Conservation (phyloP, 1,140 invertebrate genomes). For the Drosophila nebulosa region DNA sequence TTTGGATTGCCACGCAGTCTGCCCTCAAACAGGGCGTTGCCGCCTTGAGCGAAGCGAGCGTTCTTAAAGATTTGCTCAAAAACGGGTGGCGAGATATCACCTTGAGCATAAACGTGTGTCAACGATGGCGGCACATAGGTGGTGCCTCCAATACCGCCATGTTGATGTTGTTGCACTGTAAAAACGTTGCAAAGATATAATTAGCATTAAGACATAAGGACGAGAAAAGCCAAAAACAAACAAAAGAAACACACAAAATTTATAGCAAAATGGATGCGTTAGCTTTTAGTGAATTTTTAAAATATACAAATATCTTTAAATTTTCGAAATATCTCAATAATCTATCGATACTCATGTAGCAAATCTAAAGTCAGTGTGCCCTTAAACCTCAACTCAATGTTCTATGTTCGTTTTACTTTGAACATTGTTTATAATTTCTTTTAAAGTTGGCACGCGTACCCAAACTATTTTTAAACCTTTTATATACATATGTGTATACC, state of each 20-base stretch:
- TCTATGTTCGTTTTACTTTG: neutral
- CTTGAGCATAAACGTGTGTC: slow-evolving; percentile 82
- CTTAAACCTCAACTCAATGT: neutral
- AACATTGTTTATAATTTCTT: slow-evolving; percentile 24
- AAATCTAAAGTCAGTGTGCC: neutral
- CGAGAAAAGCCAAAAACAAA: neutral
- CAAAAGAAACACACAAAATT: too few species aligned
- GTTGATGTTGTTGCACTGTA: slow-evolving; percentile 74
- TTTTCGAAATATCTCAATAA: neutral
- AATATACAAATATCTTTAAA: neutral
- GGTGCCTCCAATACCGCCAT: slow-evolving; percentile 63
- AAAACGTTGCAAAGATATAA: slow-evolving; percentile 15
- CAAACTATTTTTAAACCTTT: slow-evolving; percentile 24
- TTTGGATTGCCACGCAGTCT: slow-evolving; percentile 94
- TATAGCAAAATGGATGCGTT: neutral
- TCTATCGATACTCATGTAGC: neutral
- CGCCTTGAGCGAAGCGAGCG: slow-evolving; percentile 95
- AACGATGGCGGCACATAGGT: slow-evolving; percentile 69
- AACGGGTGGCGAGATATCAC: slow-evolving; percentile 91
- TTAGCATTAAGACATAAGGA: neutral
- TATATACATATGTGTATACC: slow-evolving; percentile 14
- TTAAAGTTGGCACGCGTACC: slow-evolving; percentile 48
- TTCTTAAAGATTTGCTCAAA: slow-evolving; percentile 97
- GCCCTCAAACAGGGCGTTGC: slow-evolving; percentile 95
- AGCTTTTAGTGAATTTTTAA: neutral